Evolutionary conservation across 2,888 invertebrate species (phyloP), one percentile per base, ranked within the genome.

Genomic region (Caenorhabditis macrosperma): DNA sequence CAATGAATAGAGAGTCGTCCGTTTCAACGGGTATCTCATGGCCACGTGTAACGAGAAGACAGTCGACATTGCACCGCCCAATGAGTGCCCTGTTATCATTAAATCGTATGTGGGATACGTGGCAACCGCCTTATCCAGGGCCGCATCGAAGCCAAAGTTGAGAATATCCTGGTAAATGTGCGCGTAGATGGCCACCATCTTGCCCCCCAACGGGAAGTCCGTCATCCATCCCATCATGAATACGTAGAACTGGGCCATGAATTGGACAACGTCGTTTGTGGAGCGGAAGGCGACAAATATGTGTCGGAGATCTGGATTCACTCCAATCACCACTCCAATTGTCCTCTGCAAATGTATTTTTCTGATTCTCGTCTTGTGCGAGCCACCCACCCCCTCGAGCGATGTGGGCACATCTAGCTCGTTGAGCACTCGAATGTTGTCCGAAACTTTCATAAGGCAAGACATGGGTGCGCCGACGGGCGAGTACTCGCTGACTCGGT

Each of bases 51-150:
- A 48, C 15, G 82, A 41, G 26, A 82, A 69, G 33, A 84, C 30
- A 22, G 75, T 78, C 5, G 82, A 55, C 80, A 84, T 61, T 3
- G 80, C 52, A n/a, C 82, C 83, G 10, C 83, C 83, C 17, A 84
- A 52, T 0, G 83, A 84, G 50, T 84, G 83, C 4, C 83, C 83
- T 41, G 69, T 64, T 4, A 77, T 68, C 26, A 82, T 2, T 0
- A 82, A 15, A 50, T 69, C 20, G 64, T 81, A 78, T 0, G 54
- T 44, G 2, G 83, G 78, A 46, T 69, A 69, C 20, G 12, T 50
- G 5, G 50, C 12, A 5, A 82, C 20, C 3, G 64, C 63, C 10
- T 64, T 24, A 5, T 66, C 41, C 22, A 82, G 24, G 17, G 35
- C 24, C 12, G 12, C 15, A 33, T 78, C 80, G 15, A 84, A 72